Evolutionary conservation across 2,113 vertebrate species (phyloP).

Genomic region (Cromileptes altivelis): DNA sequence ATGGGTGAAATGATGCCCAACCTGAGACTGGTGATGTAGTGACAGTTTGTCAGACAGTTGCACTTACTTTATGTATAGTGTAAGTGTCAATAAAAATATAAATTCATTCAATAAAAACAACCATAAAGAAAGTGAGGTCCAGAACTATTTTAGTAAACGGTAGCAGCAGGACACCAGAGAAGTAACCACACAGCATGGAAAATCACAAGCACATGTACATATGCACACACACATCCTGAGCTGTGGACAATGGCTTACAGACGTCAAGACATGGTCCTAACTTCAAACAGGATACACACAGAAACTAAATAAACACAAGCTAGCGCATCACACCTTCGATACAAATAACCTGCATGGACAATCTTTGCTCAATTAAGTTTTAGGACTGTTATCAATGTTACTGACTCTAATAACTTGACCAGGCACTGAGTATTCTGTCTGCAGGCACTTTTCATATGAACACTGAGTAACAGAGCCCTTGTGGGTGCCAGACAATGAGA

Average conservation of each 20-base stretch:
- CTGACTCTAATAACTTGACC: background rate
- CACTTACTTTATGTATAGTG: background rate
- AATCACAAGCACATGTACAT: slow-evolving; percentile 71
- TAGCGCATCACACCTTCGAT: background rate
- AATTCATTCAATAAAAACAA: slow-evolving; percentile 31
- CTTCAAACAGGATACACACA: slow-evolving; percentile 38
- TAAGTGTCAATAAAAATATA: slow-evolving; percentile 32
- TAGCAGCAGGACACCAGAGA: slow-evolving; percentile 70
- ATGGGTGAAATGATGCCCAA: background rate
- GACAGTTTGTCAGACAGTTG: background rate
- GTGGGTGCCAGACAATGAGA: background rate
- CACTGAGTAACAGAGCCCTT: background rate
- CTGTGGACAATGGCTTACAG: slow-evolving; percentile 72
- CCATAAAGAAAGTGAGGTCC: slow-evolving; percentile 40
- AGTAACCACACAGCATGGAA: slow-evolving; percentile 71
- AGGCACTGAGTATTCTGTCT: background rate
- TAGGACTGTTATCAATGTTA: background rate
- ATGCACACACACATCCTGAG: slow-evolving; percentile 33
- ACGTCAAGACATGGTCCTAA: slow-evolving; percentile 39
- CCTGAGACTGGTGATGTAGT: too few species aligned
- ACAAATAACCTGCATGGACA: background rate
- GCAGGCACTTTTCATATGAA: background rate
- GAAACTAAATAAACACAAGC: slow-evolving; percentile 23
- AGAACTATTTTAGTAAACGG: slow-evolving; percentile 55
- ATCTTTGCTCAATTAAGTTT: background rate